A percentile compares a stretch with the other conserved stretches of the same genome.
Conservation (phyloP, 2,888 invertebrate genomes). For the Athripsodes cinereus region DNA sequence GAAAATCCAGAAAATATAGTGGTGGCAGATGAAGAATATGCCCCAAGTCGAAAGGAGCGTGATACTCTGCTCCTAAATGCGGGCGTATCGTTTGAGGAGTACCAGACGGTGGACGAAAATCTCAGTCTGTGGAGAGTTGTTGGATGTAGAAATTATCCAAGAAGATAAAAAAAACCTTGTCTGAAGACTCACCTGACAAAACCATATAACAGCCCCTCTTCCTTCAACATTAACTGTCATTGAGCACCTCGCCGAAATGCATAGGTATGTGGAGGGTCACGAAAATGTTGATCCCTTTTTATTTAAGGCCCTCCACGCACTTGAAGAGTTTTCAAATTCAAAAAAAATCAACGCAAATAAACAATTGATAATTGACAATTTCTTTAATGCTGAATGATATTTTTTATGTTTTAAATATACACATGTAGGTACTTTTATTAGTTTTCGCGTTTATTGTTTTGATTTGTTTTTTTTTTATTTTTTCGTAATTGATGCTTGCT, state of each 20-base stretch:
- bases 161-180: not conserved
- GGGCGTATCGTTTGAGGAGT: not conserved
- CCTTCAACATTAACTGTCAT: not conserved
- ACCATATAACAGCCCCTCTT: not conserved
- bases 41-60: not conserved
- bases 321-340: too few relatives aligned
- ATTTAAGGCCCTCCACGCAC: too few relatives aligned
- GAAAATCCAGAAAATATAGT: not conserved
- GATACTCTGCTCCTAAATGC: not conserved
- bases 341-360: too few relatives aligned
- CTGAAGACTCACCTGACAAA: not conserved
- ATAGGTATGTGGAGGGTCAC: too few relatives aligned
- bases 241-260: not conserved
- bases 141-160: not conserved
- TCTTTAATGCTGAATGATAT: not conserved
- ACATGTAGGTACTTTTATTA: not conserved
- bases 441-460: not conserved
- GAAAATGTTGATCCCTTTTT: too few relatives aligned
- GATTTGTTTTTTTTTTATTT: not conserved
- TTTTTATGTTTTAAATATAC: not conserved
- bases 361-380: not conserved
- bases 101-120: not conserved
- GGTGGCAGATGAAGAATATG: too few relatives aligned
- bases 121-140: not conserved
- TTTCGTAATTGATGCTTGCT: not conserved